A percentile compares a stretch with the other conserved stretches of the same genome.
phyloP scores from a whole-genome alignment of 2,113 vertebrate genomes.

The Scalopus aquaticus region DNA sequence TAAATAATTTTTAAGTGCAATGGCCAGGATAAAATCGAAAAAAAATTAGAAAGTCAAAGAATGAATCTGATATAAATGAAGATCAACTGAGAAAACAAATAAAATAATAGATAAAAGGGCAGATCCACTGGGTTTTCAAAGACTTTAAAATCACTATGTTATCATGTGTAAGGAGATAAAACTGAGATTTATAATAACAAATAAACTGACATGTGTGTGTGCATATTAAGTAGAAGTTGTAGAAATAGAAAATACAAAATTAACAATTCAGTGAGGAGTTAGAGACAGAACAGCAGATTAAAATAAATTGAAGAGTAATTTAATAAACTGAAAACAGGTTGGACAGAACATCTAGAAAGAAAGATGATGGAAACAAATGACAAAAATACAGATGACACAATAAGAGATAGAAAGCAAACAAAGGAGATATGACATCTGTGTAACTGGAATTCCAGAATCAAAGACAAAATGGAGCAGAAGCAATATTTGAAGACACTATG shows the following conservation, averaged over 20 bases:
- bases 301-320: background rate
- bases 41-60: background rate
- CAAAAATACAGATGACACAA: background rate
- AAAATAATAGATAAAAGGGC: background rate
- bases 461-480: background rate
- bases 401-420: background rate
- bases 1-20: background rate
- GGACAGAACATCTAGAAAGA: background rate
- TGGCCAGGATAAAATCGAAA: background rate
- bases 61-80: background rate
- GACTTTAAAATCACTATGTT: background rate
- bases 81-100: background rate
- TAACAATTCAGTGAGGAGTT: background rate
- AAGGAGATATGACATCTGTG: background rate
- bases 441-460: background rate
- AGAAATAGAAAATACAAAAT: background rate
- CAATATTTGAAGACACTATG: background rate
- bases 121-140: background rate
- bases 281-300: background rate
- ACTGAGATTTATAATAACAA: background rate
- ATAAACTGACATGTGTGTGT: background rate
- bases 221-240: background rate
- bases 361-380: background rate
- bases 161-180: background rate
- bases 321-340: background rate